Conservation (phyloP, 2,113 vertebrate species). For the Turnix velox region DNA sequence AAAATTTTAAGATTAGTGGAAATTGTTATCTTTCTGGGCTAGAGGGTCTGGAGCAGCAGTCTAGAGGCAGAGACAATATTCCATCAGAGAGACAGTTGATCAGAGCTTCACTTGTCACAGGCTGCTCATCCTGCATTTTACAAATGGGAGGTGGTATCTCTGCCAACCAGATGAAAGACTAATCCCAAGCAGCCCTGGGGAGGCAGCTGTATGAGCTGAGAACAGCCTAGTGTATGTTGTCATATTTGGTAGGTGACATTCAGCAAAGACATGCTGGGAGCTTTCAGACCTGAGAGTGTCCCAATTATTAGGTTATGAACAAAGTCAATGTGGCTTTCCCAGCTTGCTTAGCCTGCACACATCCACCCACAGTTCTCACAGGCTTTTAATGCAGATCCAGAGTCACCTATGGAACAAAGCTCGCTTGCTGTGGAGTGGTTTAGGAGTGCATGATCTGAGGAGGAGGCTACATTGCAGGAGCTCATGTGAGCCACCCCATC, state of each 20-base stretch:
- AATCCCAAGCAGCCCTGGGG: background rate
- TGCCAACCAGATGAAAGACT: background rate
- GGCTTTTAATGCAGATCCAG: background rate
- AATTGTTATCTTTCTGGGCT: background rate
- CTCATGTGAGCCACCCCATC: background rate
- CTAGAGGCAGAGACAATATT: background rate
- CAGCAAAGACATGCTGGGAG: background rate
- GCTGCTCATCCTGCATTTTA: background rate
- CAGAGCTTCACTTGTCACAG: background rate
- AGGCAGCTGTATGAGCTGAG: background rate
- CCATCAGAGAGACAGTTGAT: background rate
- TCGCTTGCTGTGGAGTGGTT: background rate
- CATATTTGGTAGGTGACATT: background rate
- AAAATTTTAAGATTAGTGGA: background rate
- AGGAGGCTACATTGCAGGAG: background rate
- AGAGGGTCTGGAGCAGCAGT: background rate
- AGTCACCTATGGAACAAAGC: background rate
- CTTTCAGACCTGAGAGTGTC: background rate
- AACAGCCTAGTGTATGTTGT: background rate
- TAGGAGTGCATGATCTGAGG: background rate
- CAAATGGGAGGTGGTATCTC: background rate
- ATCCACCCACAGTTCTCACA: background rate
- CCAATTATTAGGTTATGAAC: background rate
- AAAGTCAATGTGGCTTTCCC: background rate
- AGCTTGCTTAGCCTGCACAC: background rate